These are phyloP conservation scores for Arge pagana DNA, from an alignment of 2,888 invertebrate species.

Conservation along the genomic window DNA sequence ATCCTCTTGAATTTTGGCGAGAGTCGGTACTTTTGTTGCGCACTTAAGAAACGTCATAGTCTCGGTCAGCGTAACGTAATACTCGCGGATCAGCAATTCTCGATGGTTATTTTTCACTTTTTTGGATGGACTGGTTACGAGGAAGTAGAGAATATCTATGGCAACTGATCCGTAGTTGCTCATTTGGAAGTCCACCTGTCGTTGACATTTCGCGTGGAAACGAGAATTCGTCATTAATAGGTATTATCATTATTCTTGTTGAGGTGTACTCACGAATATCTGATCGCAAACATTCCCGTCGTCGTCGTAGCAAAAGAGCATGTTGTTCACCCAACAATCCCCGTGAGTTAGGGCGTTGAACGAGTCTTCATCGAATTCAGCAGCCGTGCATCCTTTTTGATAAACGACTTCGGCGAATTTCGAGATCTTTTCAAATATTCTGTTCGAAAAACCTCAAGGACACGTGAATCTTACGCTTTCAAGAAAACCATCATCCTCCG, in stretches of 20 bases:
- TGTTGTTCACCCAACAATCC: conserved; percentile 53
- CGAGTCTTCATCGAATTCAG: conserved; percentile 30
- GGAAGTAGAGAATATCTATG: conserved; percentile 58
- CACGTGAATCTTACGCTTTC: background rate
- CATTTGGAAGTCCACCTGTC: conserved; percentile 61
- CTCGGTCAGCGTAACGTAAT: conserved; percentile 31
- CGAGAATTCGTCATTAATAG: too few species aligned
- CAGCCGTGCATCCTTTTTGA: conserved; percentile 19
- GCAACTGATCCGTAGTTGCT: conserved; percentile 56
- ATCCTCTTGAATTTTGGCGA: conserved; percentile 32
- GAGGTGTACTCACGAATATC: conserved; percentile 48
- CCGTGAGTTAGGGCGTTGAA: conserved; percentile 52
- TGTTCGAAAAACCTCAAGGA: background rate
- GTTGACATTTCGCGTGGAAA: conserved; percentile 29
- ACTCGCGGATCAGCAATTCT: conserved; percentile 40
- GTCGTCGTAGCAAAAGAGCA: conserved; percentile 49
- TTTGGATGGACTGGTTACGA: conserved; percentile 51
- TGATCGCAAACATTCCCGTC: conserved; percentile 38
- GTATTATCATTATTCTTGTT: too few species aligned
- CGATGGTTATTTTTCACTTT: conserved; percentile 33
- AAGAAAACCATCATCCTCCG: background rate
- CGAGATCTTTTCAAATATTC: conserved; percentile 2
- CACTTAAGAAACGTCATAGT: conserved; percentile 43
- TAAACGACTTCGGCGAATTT: conserved; percentile 30
- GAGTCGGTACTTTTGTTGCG: conserved; percentile 39